Evolutionary conservation across 2,888 invertebrate genomes (phyloP).

Genomic region (Protodeltote pygarga): DNA sequence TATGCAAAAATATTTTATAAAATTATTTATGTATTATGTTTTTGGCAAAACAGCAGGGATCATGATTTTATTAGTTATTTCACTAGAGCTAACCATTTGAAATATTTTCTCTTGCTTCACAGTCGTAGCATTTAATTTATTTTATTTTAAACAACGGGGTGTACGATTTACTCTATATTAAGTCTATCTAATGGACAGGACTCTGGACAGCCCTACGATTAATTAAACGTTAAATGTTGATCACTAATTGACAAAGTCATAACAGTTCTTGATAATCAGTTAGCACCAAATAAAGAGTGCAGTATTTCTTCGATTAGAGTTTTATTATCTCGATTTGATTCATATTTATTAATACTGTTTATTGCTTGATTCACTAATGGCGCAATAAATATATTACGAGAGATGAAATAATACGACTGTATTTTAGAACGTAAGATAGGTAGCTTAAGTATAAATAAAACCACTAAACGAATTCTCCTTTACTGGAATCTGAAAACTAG

Average conservation of each 20-base stretch:
- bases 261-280: constrained; percentile 31
- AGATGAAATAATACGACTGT: too few species aligned
- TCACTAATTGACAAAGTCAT: constrained; percentile 42
- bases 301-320: constrained; percentile 28
- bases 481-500: constrained; percentile 18
- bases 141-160: not conserved
- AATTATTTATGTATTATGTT: too few species aligned
- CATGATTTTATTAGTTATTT: too few species aligned
- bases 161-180: not conserved
- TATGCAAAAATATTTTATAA: too few species aligned
- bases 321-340: constrained; percentile 35
- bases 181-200: not conserved
- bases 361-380: not conserved
- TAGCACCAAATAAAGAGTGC: constrained; percentile 27
- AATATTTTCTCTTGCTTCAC: too few species aligned
- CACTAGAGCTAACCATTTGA: too few species aligned
- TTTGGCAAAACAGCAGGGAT: too few species aligned
- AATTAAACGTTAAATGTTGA: constrained; percentile 24
- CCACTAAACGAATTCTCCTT: not conserved
- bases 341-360: constrained; percentile 12
- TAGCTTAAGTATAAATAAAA: not conserved
- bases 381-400: not conserved
- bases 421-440: not conserved
- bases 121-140: too few species aligned
- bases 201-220: constrained; percentile 17